Percentiles rank a stretch among this genome's conserved stretches.
These are phyloP conservation scores for Philopotamus ludificatus DNA, from an alignment of 1,140 invertebrate genomes.

Conservation along the genomic window DNA sequence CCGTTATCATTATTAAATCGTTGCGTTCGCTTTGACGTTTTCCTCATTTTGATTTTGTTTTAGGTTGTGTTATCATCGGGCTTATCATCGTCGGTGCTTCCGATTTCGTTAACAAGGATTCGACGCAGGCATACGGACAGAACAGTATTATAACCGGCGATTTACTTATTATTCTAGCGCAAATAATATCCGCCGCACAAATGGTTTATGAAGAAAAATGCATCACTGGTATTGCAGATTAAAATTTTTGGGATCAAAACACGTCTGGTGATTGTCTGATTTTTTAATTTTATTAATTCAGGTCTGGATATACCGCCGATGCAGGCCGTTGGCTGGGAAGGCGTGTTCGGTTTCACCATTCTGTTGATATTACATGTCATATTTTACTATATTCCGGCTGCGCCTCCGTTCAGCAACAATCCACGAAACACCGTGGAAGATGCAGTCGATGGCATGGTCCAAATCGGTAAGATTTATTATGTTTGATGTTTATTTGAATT, in stretches of 20 bases:
- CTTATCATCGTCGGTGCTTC: slow-evolving; percentile 79
- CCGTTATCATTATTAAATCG: slow-evolving; percentile 29
- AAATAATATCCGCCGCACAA: slow-evolving; percentile 86
- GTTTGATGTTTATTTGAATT: too few species aligned
- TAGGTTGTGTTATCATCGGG: slow-evolving; percentile 67
- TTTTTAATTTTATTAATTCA: slow-evolving; percentile 27
- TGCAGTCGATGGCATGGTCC: slow-evolving; percentile 77
- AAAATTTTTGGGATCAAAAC: too few species aligned
- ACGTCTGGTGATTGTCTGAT: too few species aligned
- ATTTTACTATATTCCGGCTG: slow-evolving; percentile 80
- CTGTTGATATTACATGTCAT: slow-evolving; percentile 75
- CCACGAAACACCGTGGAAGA: slow-evolving; percentile 82
- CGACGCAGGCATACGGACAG: slow-evolving; percentile 48
- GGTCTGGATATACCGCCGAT: slow-evolving; percentile 75
- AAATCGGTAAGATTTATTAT: slow-evolving; percentile 81
- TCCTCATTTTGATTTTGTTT: slow-evolving; percentile 10
- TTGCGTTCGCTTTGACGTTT: slow-evolving; percentile 6
- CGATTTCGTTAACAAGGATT: slow-evolving; percentile 64
- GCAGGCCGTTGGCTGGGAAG: slow-evolving; percentile 92
- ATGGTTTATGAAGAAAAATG: slow-evolving; percentile 96
- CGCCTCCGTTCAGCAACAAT: slow-evolving; percentile 74
- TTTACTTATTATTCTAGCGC: slow-evolving; percentile 86
- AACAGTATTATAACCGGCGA: slow-evolving; percentile 90
- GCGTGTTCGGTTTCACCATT: slow-evolving; percentile 82
- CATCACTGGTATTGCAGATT: slow-evolving; percentile 63